Conservation (phyloP, 2,113 vertebrate species). For the Acinonyx jubatus region DNA sequence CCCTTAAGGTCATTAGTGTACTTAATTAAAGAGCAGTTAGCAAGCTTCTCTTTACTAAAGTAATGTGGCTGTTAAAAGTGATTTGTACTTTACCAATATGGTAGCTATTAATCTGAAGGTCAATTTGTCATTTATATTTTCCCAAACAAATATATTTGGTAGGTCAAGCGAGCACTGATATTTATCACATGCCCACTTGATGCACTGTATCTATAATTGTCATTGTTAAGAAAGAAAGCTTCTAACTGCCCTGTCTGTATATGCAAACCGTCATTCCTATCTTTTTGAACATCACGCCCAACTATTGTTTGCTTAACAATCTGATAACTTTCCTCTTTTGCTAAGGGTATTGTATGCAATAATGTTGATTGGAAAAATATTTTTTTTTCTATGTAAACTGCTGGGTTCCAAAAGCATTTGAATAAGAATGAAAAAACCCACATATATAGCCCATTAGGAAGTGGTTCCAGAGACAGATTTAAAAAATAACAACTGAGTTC, state of each 20-base stretch:
- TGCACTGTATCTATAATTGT: not conserved
- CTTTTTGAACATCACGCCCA: not conserved
- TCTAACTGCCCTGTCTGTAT: not conserved
- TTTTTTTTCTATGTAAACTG: not conserved
- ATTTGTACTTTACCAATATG: slow-evolving; percentile 87
- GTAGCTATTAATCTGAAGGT: slow-evolving; percentile 86
- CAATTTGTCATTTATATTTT: slow-evolving; percentile 88
- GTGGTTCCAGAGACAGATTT: not conserved
- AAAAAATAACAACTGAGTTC: not conserved
- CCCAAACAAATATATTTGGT: slow-evolving; percentile 84
- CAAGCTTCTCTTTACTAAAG: slow-evolving; percentile 87
- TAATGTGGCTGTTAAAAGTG: slow-evolving; percentile 88
- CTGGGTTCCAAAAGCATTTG: not conserved
- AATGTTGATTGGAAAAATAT: not conserved
- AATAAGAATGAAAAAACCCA: not conserved
- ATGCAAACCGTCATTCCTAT: not conserved
- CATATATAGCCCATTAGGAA: not conserved
- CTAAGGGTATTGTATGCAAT: not conserved
- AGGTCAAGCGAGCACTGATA: slow-evolving; percentile 49
- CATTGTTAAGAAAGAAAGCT: not conserved
- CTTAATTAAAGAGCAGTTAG: slow-evolving; percentile 99
- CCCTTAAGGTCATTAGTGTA: slow-evolving; percentile 98
- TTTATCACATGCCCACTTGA: slow-evolving; percentile 19
- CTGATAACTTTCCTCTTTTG: not conserved
- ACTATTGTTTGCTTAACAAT: not conserved